Percentiles rank a stretch among this genome's conserved stretches.
Conservation (phyloP, 2,888 invertebrate species). For the Eupithecia centaureata region DNA sequence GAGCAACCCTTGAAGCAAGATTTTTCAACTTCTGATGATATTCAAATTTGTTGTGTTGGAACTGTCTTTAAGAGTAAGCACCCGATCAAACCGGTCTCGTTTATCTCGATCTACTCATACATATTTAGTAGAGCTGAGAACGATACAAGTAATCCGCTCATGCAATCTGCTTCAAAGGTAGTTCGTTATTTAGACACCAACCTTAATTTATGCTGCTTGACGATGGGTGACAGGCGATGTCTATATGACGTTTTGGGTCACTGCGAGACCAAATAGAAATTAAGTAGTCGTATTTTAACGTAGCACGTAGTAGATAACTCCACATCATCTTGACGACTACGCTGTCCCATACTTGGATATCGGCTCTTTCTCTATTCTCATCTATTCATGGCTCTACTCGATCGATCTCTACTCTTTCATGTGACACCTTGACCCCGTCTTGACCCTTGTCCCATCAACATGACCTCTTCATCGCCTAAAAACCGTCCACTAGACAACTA, state of each 20-base stretch:
- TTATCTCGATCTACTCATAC: background rate
- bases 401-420: background rate
- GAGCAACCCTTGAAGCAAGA: background rate
- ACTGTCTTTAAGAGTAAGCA: background rate
- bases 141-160: background rate
- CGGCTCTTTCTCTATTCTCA: background rate
- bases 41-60: background rate
- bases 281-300: background rate
- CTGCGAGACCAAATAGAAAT: background rate
- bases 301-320: background rate
- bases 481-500: background rate
- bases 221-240: background rate
- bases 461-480: background rate
- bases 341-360: background rate
- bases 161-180: background rate
- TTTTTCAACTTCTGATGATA: background rate
- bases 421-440: background rate
- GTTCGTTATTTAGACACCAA: background rate
- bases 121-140: background rate
- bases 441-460: background rate
- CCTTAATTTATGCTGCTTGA: background rate
- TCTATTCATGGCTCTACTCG: background rate
- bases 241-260: background rate
- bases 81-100: background rate
- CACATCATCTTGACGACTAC: background rate